Evolutionary conservation across 2,888 invertebrate genomes (phyloP).

Genomic region (Gryllus longicercus): DNA sequence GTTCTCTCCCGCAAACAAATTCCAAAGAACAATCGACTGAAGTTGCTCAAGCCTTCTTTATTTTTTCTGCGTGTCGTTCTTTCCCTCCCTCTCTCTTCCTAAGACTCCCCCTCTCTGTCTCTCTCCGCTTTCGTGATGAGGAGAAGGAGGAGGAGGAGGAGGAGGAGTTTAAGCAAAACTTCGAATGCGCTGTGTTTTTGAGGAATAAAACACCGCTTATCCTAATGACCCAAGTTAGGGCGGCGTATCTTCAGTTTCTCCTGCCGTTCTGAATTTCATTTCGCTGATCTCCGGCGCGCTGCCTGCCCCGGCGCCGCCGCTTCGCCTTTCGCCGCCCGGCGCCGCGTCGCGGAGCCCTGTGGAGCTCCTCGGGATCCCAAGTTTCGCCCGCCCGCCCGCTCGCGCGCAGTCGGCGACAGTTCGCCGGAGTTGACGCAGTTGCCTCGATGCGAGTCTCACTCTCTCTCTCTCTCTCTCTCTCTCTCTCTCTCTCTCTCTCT

Average conservation of each 20-base stretch:
- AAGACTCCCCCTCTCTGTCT: too few relatives aligned
- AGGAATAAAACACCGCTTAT: slow-evolving; percentile 17
- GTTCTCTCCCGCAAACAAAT: slow-evolving; percentile 6
- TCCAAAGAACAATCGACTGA: slow-evolving; percentile 5
- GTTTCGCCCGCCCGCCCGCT: too few relatives aligned
- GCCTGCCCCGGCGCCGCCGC: too few relatives aligned
- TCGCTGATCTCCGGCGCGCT: not conserved
- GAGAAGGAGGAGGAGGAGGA: too few relatives aligned
- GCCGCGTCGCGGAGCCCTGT: too few relatives aligned
- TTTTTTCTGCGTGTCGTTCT: not conserved
- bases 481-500: too few relatives aligned
- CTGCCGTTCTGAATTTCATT: not conserved
- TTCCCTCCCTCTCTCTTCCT: not conserved
- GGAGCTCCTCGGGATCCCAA: too few relatives aligned
- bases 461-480: too few relatives aligned
- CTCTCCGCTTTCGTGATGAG: too few relatives aligned
- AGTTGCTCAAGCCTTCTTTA: not conserved
- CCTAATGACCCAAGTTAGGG: slow-evolving; percentile 17
- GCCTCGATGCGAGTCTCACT: not conserved
- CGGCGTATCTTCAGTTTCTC: not conserved
- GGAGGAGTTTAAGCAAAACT: not conserved
- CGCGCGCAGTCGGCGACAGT: not conserved
- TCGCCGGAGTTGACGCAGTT: not conserved
- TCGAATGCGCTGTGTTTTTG: not conserved
- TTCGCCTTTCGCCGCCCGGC: too few relatives aligned